Evolutionary conservation across 2,113 vertebrate genomes (phyloP).

Genomic region (Peromyscus leucopus): DNA sequence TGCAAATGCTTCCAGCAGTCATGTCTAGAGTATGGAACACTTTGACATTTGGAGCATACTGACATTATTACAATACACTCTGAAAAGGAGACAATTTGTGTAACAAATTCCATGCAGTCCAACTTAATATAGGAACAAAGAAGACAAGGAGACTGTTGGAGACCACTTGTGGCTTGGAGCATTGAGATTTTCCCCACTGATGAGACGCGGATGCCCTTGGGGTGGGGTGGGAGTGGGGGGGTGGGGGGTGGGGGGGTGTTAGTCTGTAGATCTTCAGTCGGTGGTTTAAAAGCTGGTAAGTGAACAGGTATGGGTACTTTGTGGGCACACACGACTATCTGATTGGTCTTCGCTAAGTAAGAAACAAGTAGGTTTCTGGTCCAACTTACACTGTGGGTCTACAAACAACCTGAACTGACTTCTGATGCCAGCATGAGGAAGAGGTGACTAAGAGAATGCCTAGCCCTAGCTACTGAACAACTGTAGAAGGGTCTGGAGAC

Average conservation of each 20-base stretch:
- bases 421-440: neutral
- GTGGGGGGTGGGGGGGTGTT: neutral
- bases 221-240: neutral
- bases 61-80: conserved; percentile 53
- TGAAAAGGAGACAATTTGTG: neutral
- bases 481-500: neutral
- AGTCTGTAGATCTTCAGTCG: neutral
- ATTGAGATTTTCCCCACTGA: conserved; percentile 54
- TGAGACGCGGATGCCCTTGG: neutral
- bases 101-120: neutral
- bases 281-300: conserved; percentile 39
- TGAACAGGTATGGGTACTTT: neutral
- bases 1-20: neutral
- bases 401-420: neutral
- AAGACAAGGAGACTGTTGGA: conserved; percentile 26
- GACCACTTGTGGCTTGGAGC: conserved; percentile 12
- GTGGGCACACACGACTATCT: neutral
- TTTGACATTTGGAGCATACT: neutral
- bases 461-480: neutral
- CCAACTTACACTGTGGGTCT: neutral
- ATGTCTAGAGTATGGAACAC: neutral
- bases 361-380: neutral
- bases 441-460: neutral
- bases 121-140: conserved; percentile 35
- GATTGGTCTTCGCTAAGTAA: conserved; percentile 11